Evolutionary conservation across 2,797 vertebrate genomes (phyloP), one percentile per base, ranked within the genome.

Genomic region (Anguilla obscura): DNA sequence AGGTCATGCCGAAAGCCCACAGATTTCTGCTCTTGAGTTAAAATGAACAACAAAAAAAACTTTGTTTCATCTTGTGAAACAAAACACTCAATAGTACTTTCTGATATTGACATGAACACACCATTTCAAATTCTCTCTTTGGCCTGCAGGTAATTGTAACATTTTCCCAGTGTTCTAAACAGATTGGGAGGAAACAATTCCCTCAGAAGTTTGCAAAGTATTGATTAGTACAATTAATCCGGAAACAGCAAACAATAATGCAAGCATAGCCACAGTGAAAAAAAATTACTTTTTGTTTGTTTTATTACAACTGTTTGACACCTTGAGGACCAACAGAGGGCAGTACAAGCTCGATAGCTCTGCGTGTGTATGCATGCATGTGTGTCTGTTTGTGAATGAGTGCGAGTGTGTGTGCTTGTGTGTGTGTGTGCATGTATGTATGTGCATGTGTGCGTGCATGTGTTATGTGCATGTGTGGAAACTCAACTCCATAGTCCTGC

Each of bases 341-440:
- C 83, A 87, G 86, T 84, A 84, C 40, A 90, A 58, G 14, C 45
- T 86, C 56, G 87, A 80, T 40, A 86, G 21, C 91, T 88, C 90
- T 90, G 91, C 90, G 92, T 89, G 89, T 90, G 92, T 93, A 90
- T 93, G 91, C 92, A 92, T 95, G 93, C 92, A 18, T 63, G 60
- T 63, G 76, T 63, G 24, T 63, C 10, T 58, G 60, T 63, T 2
- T 1, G 9, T 54, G 52, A 1, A 10, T 54, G 52, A 10, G 9
- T 14, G 52, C 12, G 69, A 8, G 50, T 12, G 50, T 10, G 50
- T 12, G 69, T 52, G 50, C 1, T 8, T 52, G 50, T 12, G 50
- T 52, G 50, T 52, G 50, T 52, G 50, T 12, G 52, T 54, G 50
- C 10, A 12, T 52, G 50, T 45, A 14, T 54, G 52, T 10, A 14